These are phyloP conservation scores for Eupithecia exiguata DNA, from an alignment of 2,888 invertebrate species.

Conservation along the genomic window DNA sequence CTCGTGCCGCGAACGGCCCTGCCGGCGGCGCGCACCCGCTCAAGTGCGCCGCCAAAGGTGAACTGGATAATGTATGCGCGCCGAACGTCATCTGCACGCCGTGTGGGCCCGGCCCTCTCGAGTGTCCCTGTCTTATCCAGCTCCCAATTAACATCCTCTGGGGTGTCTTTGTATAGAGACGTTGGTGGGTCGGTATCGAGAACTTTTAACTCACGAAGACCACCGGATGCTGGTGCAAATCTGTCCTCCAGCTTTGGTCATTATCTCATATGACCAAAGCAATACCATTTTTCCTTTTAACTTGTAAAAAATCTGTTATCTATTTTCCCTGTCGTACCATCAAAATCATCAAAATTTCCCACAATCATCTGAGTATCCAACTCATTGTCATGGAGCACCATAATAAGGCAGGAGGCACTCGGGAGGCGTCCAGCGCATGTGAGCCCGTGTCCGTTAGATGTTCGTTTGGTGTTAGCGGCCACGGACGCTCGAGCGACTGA, in stretches of 20 bases:
- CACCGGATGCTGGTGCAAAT: background rate
- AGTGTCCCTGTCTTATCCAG: slow-evolving; percentile 40
- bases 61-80: slow-evolving; percentile 83
- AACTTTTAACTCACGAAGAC: background rate
- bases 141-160: background rate
- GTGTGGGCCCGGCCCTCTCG: slow-evolving; percentile 59
- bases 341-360: background rate
- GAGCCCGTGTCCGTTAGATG: slow-evolving; percentile 77
- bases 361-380: background rate
- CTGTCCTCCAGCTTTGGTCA: background rate
- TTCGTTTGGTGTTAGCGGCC: slow-evolving; percentile 79
- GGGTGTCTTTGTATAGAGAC: background rate
- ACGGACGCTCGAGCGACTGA: slow-evolving; percentile 68
- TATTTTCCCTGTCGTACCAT: no score
- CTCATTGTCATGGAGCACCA: background rate
- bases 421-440: slow-evolving; percentile 44
- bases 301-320: background rate
- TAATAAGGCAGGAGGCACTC: slow-evolving; percentile 36
- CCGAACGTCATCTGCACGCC: slow-evolving; percentile 77
- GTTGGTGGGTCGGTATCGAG: background rate
- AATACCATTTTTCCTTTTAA: background rate
- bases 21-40: slow-evolving; percentile 82
- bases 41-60: slow-evolving; percentile 84
- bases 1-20: slow-evolving; percentile 74
- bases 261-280: background rate